Conservation (phyloP, 2,888 invertebrate genomes). For the Tricholauxania praeusta region DNA sequence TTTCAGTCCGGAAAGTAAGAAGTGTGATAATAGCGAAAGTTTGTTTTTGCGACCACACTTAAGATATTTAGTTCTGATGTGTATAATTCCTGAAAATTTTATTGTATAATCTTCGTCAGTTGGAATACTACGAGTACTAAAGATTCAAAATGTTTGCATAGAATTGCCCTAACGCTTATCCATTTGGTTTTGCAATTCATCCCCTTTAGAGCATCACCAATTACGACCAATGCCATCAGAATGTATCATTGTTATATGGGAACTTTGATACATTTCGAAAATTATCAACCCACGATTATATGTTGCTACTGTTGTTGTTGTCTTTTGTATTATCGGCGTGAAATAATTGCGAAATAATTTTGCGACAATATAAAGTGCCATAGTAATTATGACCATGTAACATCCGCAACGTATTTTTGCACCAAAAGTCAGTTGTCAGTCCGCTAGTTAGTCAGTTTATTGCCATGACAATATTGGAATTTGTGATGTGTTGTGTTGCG, state of each 20-base stretch:
- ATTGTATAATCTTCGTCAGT: no score
- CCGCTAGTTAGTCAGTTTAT: slow-evolving; percentile 1
- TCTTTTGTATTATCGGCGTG: slow-evolving; percentile 7
- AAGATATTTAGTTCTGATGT: no score
- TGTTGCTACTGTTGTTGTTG: slow-evolving; percentile 6
- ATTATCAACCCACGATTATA: not conserved
- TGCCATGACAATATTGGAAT: slow-evolving; percentile 27
- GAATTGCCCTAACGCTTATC: no score
- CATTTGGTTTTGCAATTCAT: not conserved
- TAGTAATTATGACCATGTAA: no score
- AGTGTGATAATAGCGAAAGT: no score
- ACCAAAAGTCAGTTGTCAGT: not conserved
- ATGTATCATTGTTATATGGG: slow-evolving; percentile 10
- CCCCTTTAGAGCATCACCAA: slow-evolving; percentile 5
- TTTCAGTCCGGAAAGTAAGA: no score
- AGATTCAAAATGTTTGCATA: no score
- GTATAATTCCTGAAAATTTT: no score
- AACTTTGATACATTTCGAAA: not conserved
- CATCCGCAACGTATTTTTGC: no score
- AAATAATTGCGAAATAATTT: slow-evolving; percentile 34
- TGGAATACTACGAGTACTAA: no score
- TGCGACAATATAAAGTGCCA: not conserved
- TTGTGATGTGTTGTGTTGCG: slow-evolving; percentile 4
- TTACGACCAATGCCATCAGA: slow-evolving; percentile 8
- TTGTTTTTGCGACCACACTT: no score